These are phyloP conservation scores for Chlamydotis undulata DNA, from an alignment of 2,113 vertebrate genomes.

Conservation along the genomic window DNA sequence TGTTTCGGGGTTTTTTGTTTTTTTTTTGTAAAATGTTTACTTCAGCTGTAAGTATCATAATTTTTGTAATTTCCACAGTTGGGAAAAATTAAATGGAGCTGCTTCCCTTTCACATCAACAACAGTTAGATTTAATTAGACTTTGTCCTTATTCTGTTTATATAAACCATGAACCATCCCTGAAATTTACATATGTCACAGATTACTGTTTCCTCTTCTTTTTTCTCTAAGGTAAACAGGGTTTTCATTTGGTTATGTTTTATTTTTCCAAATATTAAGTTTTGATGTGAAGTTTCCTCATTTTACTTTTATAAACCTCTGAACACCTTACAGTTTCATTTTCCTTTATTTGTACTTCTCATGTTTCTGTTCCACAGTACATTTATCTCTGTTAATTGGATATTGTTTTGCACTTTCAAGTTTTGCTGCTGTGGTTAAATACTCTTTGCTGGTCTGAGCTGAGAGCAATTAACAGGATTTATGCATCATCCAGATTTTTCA, in stretches of 20 bases:
- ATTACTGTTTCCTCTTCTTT: not conserved
- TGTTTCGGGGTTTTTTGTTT: not conserved
- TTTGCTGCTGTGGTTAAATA: slow-evolving; percentile 13
- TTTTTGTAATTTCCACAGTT: not conserved
- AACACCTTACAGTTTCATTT: not conserved
- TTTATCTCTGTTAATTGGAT: slow-evolving; percentile 46
- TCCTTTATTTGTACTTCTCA: slow-evolving; percentile 13
- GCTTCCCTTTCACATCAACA: not conserved
- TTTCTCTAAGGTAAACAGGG: not conserved
- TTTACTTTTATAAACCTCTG: slow-evolving; percentile 23
- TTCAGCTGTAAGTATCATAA: not conserved
- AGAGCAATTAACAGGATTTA: slow-evolving; percentile 1
- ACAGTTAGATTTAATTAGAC: not conserved
- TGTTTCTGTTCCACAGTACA: not conserved
- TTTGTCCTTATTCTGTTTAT: not conserved
- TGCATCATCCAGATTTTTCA: not conserved
- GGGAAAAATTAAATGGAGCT: not conserved
- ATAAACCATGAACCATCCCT: not conserved
- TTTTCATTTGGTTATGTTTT: not conserved
- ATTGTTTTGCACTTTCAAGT: slow-evolving; percentile 38
- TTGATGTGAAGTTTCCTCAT: not conserved
- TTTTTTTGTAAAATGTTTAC: not conserved
- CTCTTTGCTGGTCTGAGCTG: not conserved
- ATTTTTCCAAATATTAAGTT: slow-evolving; percentile 10
- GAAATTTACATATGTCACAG: not conserved